phyloP scores from a whole-genome alignment of 1,140 invertebrate genomes.

The Yoshiicerus persimilis region DNA sequence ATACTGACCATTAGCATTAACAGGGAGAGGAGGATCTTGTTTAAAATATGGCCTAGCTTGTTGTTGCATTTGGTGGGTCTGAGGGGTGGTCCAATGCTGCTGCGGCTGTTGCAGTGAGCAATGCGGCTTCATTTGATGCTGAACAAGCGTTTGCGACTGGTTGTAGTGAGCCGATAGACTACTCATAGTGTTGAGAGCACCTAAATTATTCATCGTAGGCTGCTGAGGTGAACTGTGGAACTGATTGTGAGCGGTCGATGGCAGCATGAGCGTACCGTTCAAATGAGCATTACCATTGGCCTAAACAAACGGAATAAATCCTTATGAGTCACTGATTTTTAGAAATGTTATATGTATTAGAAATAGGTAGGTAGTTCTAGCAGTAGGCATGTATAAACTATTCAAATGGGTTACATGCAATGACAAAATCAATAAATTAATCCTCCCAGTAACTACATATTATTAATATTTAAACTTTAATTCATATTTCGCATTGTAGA shows the following conservation, averaged over 20 bases:
- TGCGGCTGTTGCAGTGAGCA: constrained; percentile 43
- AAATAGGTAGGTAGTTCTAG: background rate
- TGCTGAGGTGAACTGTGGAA: constrained; percentile 31
- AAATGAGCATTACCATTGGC: constrained; percentile 30
- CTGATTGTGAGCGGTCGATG: constrained; percentile 25
- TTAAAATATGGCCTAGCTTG: constrained; percentile 39
- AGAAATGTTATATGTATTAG: background rate
- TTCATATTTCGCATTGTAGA: background rate
- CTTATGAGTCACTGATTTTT: background rate
- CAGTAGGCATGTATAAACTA: background rate
- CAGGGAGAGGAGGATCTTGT: constrained; percentile 19
- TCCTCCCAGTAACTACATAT: background rate
- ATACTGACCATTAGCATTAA: constrained; percentile 20
- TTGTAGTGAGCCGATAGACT: constrained; percentile 22
- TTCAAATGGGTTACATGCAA: background rate
- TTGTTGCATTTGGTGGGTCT: constrained; percentile 29
- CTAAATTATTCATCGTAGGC: constrained; percentile 38
- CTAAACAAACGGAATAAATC: constrained; percentile 25
- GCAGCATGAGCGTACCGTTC: constrained; percentile 27
- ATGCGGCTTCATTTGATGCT: constrained; percentile 35
- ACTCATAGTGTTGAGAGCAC: constrained; percentile 31
- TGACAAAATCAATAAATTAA: constrained; percentile 15
- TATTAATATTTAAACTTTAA: constrained; percentile 7
- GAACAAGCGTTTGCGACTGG: background rate
- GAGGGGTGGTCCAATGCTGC: constrained; percentile 40